phyloP scores from a whole-genome alignment of 1,140 invertebrate species.

The Drosophila sproati region DNA sequence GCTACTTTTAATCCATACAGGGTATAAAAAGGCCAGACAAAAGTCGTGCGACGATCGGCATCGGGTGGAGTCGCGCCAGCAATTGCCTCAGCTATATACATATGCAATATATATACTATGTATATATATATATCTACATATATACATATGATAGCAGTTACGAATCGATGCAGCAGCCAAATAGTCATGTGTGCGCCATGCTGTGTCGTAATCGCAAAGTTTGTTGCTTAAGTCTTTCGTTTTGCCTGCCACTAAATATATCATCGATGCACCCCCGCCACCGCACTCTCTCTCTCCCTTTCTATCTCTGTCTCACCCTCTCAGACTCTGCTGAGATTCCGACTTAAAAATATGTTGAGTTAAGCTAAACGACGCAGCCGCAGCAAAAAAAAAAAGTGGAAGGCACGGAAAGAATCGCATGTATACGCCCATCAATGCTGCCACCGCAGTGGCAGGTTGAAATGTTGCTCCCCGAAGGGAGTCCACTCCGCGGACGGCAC shows the following conservation, averaged over 20 bases:
- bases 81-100: slow-evolving; percentile 28
- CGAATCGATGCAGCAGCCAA: slow-evolving; percentile 26
- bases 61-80: slow-evolving; percentile 27
- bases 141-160: slow-evolving; percentile 16
- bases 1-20: background rate
- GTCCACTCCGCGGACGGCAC: slow-evolving; percentile 29
- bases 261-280: slow-evolving; percentile 69
- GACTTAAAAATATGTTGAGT: slow-evolving; percentile 79
- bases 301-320: background rate
- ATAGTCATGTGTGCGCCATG: slow-evolving; percentile 62
- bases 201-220: slow-evolving; percentile 82
- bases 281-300: slow-evolving; percentile 7
- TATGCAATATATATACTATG: slow-evolving; percentile 13
- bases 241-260: slow-evolving; percentile 82
- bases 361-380: slow-evolving; percentile 77
- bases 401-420: slow-evolving; percentile 76
- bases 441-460: slow-evolving; percentile 81
- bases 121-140: slow-evolving; percentile 9
- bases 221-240: slow-evolving; percentile 83
- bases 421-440: slow-evolving; percentile 83
- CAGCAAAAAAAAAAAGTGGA: slow-evolving; percentile 54
- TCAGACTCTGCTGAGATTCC: slow-evolving; percentile 36
- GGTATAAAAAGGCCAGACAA: slow-evolving; percentile 44
- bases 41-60: slow-evolving; percentile 65
- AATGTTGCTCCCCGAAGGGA: slow-evolving; percentile 68